A percentile compares a stretch with the other conserved stretches of the same genome.
phyloP scores from a whole-genome alignment of 2,888 invertebrate genomes.

The Ramazzottius varieornatus region DNA sequence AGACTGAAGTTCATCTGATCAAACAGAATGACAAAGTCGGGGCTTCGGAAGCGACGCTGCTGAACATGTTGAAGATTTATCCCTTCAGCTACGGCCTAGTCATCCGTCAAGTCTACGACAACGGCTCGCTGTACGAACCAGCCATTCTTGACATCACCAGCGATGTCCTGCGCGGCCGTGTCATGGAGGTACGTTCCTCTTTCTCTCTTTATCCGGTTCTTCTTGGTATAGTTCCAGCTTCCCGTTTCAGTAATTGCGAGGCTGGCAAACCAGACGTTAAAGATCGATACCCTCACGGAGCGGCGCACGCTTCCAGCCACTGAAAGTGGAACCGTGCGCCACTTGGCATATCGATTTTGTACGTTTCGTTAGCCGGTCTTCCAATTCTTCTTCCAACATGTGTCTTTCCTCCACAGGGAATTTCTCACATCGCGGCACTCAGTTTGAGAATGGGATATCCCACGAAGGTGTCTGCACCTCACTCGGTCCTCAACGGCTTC shows the following conservation, averaged over 20 bases:
- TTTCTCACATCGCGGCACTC: constrained; percentile 71
- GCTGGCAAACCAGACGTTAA: no score
- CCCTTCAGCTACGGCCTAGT: constrained; percentile 94
- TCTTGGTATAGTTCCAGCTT: neutral
- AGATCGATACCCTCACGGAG: no score
- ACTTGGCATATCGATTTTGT: no score
- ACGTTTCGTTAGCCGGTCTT: no score
- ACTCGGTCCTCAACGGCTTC: constrained; percentile 90
- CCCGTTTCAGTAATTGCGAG: no score
- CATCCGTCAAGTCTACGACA: constrained; percentile 68
- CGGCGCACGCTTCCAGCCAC: no score
- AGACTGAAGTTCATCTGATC: constrained; percentile 33
- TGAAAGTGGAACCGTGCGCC: no score
- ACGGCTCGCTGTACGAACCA: constrained; percentile 87
- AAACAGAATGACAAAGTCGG: constrained; percentile 85
- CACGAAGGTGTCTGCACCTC: constrained; percentile 81
- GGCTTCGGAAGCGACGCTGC: constrained; percentile 85
- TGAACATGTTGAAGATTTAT: constrained; percentile 99
- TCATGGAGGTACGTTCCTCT: constrained; percentile 41
- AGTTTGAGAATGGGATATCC: constrained; percentile 83
- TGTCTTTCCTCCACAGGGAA: constrained; percentile 35
- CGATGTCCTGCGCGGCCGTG: constrained; percentile 67
- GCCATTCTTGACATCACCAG: constrained; percentile 91
- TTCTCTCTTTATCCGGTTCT: no score
- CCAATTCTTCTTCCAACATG: no score